Conservation (phyloP, 2,888 invertebrate species). For the Agrypnus murinus region DNA sequence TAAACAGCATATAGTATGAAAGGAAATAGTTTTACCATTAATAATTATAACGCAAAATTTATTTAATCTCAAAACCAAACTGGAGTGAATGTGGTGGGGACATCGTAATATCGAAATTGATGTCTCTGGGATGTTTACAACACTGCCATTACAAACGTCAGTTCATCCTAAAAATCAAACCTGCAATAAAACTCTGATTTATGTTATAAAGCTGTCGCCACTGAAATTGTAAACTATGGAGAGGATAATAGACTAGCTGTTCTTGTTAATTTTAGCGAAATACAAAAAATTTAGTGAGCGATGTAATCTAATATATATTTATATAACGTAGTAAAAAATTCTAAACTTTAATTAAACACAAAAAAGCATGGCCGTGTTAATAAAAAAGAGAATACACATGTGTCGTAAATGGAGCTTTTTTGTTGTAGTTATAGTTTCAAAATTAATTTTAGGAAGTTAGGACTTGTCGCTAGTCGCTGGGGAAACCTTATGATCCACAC, state of each 20-base stretch:
- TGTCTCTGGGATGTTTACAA: constrained; percentile 5
- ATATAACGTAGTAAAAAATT: too few species aligned
- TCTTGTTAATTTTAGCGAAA: constrained; percentile 7
- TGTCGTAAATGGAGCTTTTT: constrained; percentile 26
- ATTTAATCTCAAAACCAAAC: constrained; percentile 11
- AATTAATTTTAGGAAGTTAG: constrained; percentile 64
- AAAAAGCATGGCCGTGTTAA: not conserved
- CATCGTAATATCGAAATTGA: not conserved
- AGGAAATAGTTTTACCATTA: too few species aligned
- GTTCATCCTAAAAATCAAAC: constrained; percentile 17
- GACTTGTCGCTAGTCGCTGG: constrained; percentile 64
- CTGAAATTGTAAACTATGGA: not conserved
- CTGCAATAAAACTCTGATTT: constrained; percentile 5
- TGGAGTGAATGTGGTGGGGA: not conserved
- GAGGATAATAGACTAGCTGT: constrained; percentile 6
- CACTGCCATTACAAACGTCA: not conserved
- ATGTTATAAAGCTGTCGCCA: constrained; percentile 22
- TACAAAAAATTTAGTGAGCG: too few species aligned
- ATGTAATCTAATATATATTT: too few species aligned
- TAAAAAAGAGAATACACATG: not conserved
- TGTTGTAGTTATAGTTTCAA: constrained; percentile 60
- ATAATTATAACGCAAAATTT: too few species aligned
- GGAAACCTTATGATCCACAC: constrained; percentile 65
- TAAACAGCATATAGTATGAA: too few species aligned
- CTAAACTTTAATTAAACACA: constrained; percentile 1